Evolutionary conservation across 2,888 invertebrate species (phyloP).

Genomic region (Tholera decimalis): DNA sequence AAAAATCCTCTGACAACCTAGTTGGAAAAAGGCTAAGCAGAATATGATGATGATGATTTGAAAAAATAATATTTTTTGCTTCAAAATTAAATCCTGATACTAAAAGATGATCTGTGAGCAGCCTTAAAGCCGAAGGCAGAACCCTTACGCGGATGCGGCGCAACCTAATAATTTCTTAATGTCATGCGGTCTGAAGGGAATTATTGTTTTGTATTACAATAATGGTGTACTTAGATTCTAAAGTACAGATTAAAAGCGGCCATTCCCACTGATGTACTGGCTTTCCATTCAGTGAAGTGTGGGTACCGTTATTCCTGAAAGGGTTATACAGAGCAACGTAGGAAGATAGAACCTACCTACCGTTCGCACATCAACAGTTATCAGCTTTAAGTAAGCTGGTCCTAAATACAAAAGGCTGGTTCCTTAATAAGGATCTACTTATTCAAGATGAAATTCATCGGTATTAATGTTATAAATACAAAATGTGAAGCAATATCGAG

Average conservation of each 20-base stretch:
- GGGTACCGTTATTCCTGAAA: constrained; percentile 50
- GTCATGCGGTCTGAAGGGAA: constrained; percentile 89
- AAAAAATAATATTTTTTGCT: too few relatives aligned
- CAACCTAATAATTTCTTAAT: constrained; percentile 91
- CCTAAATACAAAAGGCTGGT: not conserved
- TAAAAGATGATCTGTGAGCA: constrained; percentile 20
- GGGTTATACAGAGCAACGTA: constrained; percentile 11
- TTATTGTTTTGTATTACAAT: constrained; percentile 90
- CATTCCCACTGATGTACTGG: constrained; percentile 73
- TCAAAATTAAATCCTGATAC: too few relatives aligned
- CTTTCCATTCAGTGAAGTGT: constrained; percentile 58
- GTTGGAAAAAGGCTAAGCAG: too few relatives aligned
- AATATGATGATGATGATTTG: too few relatives aligned
- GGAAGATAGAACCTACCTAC: too few relatives aligned
- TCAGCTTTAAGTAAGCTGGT: not conserved
- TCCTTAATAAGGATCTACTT: too few relatives aligned
- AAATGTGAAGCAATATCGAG: too few relatives aligned
- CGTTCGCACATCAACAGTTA: not conserved
- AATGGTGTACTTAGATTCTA: constrained; percentile 85
- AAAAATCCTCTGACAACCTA: too few relatives aligned
- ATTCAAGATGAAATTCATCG: too few relatives aligned
- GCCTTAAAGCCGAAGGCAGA: constrained; percentile 79
- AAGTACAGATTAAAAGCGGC: constrained; percentile 80
- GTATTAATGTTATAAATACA: too few relatives aligned
- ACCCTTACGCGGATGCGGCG: constrained; percentile 87